Conservation (phyloP, 1,140 invertebrate species). For the Drosophila saltans region DNA sequence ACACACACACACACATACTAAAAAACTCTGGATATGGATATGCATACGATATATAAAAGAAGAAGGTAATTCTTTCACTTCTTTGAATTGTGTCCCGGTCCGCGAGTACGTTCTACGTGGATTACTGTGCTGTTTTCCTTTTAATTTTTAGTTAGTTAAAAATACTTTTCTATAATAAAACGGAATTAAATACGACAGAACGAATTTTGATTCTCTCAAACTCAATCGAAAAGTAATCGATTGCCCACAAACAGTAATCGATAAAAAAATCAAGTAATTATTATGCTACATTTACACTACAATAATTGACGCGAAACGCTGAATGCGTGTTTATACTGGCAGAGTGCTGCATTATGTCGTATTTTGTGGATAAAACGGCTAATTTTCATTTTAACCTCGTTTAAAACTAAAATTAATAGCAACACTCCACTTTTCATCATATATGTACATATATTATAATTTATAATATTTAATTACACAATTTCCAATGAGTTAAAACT, state of each 20-base stretch:
- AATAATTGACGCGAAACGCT: too few relatives aligned
- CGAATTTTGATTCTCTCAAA: conserved; percentile 8
- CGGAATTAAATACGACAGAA: conserved; percentile 8
- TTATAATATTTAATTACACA: too few relatives aligned
- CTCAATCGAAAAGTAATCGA: conserved; percentile 10
- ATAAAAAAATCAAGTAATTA: not conserved
- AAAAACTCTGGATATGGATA: conserved; percentile 54
- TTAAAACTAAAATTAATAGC: too few relatives aligned
- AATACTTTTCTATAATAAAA: conserved; percentile 14
- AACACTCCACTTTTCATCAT: too few relatives aligned
- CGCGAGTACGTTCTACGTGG: not conserved
- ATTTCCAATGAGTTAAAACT: too few relatives aligned
- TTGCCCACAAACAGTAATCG: not conserved
- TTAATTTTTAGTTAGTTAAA: conserved; percentile 1
- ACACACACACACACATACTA: conserved; percentile 42
- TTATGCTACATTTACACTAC: too few relatives aligned
- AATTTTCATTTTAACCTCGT: too few relatives aligned
- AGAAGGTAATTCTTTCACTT: not conserved
- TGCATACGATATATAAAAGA: conserved; percentile 33
- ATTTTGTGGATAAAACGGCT: too few relatives aligned
- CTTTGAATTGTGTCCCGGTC: not conserved
- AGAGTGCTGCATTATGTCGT: too few relatives aligned
- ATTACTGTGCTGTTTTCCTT: conserved; percentile 9
- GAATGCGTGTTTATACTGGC: too few relatives aligned
- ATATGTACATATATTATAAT: too few relatives aligned